phyloP scores from a whole-genome alignment of 2,797 vertebrate species.

The Anguilla marmorata region DNA sequence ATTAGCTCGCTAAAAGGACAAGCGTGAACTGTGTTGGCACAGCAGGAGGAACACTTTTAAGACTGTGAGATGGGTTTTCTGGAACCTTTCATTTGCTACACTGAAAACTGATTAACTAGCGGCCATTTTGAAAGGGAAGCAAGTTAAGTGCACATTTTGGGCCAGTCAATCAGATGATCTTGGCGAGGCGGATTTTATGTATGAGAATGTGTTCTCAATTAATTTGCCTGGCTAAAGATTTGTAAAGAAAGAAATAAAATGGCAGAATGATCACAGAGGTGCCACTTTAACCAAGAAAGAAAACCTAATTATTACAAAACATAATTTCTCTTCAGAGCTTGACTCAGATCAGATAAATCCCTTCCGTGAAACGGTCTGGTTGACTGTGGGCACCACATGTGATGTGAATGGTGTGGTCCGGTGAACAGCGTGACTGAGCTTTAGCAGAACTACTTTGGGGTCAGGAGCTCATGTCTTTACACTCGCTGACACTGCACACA shows the following conservation, averaged over 20 bases:
- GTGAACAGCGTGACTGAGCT: background rate
- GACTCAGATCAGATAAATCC: background rate
- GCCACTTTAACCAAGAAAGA: background rate
- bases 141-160: constrained; percentile 4
- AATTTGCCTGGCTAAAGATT: background rate
- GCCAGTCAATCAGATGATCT: background rate
- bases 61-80: background rate
- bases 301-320: background rate
- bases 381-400: background rate
- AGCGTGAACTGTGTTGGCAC: background rate
- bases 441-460: background rate
- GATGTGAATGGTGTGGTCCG: background rate
- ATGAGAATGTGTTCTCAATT: constrained; percentile 1
- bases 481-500: background rate
- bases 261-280: background rate
- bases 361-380: background rate
- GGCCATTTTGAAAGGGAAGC: background rate
- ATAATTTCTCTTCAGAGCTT: background rate
- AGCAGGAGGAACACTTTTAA: background rate
- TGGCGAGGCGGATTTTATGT: background rate
- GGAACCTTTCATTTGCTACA: background rate
- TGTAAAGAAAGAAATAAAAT: background rate
- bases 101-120: background rate
- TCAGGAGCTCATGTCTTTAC: background rate
- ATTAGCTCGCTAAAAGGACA: constrained; percentile 10